Base-by-base conservation (phyloP, 1,140 invertebrate species). In the Drosophila subpulchrella region DNA sequence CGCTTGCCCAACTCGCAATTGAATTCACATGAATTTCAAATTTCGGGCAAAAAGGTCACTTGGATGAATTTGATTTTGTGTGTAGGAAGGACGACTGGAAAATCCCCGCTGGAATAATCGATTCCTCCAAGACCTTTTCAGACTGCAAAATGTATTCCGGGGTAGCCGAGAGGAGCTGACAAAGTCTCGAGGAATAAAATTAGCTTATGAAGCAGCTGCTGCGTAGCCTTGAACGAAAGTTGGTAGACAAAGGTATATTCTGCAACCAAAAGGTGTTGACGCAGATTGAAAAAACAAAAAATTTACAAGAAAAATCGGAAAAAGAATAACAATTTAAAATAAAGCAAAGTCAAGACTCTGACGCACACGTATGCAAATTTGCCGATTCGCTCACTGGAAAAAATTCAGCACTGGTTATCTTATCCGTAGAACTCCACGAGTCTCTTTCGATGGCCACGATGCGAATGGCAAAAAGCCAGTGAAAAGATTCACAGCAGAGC, bases 281-380 rank as follows among this genome's bases (percentile, higher is more conserved):
- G 67, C 60, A 66, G 59, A 68, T 60, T 48, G 57, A 57, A 59
- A 17, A 15, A 65, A 42, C 12, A 73, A 41, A 24, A 24, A 70
- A 54, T 13, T 32, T 34, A 48, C 15, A 63, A 73, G 24, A 73
- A 13, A 62, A 15, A 58, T 30, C 50, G 59, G 59, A 51, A 30
- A 48, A 71, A 72, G 42, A 75, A 17, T 59, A 81, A 59, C 32
- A 32, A 66, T 71, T 66, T 15, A 63, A 70, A 47, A 66, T 27
- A 75, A 30, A 39, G 50, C 44, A 70, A 65, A 67, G 15, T 32
- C 36, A 42, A 65, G 72, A 72, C 47, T 60, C 63, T 83, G 79
- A 88, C 85, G 76, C 81, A 84, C 76, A 89, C 80, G 84, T 88
- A 88, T 89, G 84, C 84, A 88, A 89, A 83, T 83, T 66, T 30